Base-by-base conservation (phyloP, 2,797 vertebrate species). In the Clarias laeviceps region DNA sequence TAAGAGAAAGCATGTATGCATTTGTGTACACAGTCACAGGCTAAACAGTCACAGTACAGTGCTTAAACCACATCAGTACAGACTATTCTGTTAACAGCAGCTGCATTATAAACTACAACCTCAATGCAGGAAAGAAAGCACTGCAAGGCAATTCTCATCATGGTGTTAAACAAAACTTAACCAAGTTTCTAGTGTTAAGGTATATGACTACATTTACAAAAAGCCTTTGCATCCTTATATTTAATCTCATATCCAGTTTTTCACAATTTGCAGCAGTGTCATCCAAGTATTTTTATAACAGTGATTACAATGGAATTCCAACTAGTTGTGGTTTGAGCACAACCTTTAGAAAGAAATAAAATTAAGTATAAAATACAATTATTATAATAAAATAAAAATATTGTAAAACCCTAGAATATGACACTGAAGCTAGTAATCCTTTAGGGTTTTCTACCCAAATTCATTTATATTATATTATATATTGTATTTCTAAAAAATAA, bases 11-110 rank as follows among this genome's bases (percentile, higher is more conserved):
- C n/a, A 12, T 54, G n/a, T 50, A 12, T 34, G 69, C 20, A 18
- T 69, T 7, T 37, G 17, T 69, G 32, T 37, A 32, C 34, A 11
- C 40, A 12, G n/a, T n/a, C n/a, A n/a, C n/a, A 27, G 5, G 20
- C 56, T 18, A n/a, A n/a, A 27, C 37, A 65, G 37, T 80, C 40
- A 65, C 32, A 80, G 61, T 37, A 79, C 32, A 62, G 77, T 62
- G 61, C 12, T 40, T 18, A 45, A 79, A 64, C 57, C 59, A 64
- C 59, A 79, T n/a, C 3, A 29, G 11, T 45, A 18, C 29, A 77
- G 34, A 18, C 45, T 57, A 59, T 7, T 78, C 24, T 27, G 32
- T 37, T 64, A 80, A 80, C 34, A 80, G 34, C 24, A 45, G 40
- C 64, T 64, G 32, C 15, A 34, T 34, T 24, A 24, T 37, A 15